These are phyloP conservation scores for Oreochromis mossambicus DNA, from an alignment of 2,797 vertebrate species.

Conservation along the genomic window DNA sequence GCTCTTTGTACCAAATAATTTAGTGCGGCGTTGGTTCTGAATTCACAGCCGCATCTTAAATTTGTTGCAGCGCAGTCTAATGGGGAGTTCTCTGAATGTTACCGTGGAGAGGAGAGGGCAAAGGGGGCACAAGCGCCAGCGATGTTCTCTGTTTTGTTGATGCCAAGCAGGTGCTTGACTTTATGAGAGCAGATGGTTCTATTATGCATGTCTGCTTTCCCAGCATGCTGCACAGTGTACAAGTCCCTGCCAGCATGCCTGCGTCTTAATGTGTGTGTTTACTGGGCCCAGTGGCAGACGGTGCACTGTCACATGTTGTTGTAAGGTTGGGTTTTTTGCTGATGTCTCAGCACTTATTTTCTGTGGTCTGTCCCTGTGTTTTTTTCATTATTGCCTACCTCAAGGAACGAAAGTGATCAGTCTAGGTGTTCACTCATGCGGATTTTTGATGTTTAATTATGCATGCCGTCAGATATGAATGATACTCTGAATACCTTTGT, in stretches of 20 bases:
- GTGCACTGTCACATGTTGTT: slow-evolving; percentile 43
- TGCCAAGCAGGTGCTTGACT: slow-evolving; percentile 63
- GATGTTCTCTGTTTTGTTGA: slow-evolving; percentile 56
- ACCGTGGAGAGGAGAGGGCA: slow-evolving; percentile 13
- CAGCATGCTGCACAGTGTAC: slow-evolving; percentile 35
- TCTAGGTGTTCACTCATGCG: not conserved
- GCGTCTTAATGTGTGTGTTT: slow-evolving; percentile 65
- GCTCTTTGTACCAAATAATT: not conserved
- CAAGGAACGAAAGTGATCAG: not conserved
- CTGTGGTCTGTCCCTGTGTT: not conserved
- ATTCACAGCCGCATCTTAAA: not conserved
- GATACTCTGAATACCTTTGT: not conserved
- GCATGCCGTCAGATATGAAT: not conserved
- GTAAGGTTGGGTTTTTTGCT: slow-evolving; percentile 35
- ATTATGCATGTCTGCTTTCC: slow-evolving; percentile 51
- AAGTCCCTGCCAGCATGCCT: slow-evolving; percentile 34
- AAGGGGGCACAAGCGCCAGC: slow-evolving; percentile 19
- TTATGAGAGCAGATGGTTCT: slow-evolving; percentile 61
- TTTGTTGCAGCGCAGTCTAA: not conserved
- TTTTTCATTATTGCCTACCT: not conserved
- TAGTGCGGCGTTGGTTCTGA: not conserved
- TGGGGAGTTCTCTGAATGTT: not conserved
- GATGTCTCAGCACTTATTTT: slow-evolving; percentile 49
- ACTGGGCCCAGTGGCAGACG: slow-evolving; percentile 51
- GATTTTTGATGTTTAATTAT: not conserved